Base-by-base conservation (phyloP, 2,113 vertebrate genomes). In the Podilymbus podiceps region DNA sequence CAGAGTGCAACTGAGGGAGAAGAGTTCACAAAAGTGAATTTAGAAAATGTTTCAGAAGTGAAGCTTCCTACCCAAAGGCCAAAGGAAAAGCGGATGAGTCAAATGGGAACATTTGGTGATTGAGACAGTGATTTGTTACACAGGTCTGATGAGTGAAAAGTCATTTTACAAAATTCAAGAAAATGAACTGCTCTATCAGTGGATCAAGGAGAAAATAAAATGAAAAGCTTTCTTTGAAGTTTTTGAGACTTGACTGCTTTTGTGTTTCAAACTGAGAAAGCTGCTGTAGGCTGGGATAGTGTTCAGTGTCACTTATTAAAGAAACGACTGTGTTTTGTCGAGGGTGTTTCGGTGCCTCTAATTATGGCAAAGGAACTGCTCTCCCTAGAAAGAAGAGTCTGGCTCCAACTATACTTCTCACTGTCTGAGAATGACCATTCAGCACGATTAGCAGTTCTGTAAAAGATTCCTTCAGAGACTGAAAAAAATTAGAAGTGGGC, bases 381-480 rank as follows among this genome's bases (percentile, higher is more conserved):
- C 81, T 80, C 47, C 84, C 74, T 84, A 88, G 81, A 91, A 95
- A 85, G 84, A 87, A 50, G 40, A 93, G 84, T 68, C 91, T 95
- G 97, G 67, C 93, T 97, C 87, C 84, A 95, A 63, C 80, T 77
- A 20, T 59, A 69, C 90, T 97, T 83, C 92, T 97, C 96, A 96
- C 89, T 93, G 94, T 97, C 96, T 97, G 94, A 96, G 97, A 96
- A 97, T 97, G 95, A 92, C 92, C 89, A 95, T 95, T 97, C 73
- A 92, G 58, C 4, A 20, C 0, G 16, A 93, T 79, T 73, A 90
- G 46, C 63, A 72, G 66, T 44, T 90, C 63, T 85, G 84, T 75
- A 69, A 89, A 85, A 82, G 60, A 76, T 69, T 38, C 40, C 74
- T 89, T 94, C 71, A 93, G 59, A 91, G 49, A 52, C 25, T 8